Evolutionary conservation across 2,113 vertebrate species (phyloP), one percentile per base, ranked within the genome.

Genomic region (Tringa solitaria): DNA sequence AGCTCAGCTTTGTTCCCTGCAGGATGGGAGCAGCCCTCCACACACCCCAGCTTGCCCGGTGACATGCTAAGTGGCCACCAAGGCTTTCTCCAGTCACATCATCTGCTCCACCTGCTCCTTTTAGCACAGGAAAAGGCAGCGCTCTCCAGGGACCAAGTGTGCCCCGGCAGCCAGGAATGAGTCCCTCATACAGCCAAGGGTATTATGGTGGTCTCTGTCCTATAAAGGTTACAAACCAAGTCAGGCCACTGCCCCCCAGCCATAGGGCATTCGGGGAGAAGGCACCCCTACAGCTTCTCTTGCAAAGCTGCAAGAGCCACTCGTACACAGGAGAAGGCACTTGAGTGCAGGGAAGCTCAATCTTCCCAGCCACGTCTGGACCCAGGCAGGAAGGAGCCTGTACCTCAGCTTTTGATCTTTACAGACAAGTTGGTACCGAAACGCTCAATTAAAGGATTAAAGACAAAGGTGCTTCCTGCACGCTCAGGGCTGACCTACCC

Each of bases 381-480:
- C 78, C 2, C 22, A 70, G 90, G 92, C 87, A 95, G 87, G 90
- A 96, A 84, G 73, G 11, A 93, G 76, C 72, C 59, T 56, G 56
- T 67, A 73, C 72, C 72, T 85, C 14, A 0, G 70, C 82, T 85
- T 96, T 96, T 95, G 54, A 93, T 95, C 87, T 81, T 45, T 53
- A 85, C 10, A 69, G 48, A 41, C n/a, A 88, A 85, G 87, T 83
- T 2, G 2, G 60, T 93, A 83, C 90, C 35, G 26, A 76, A 85
- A 48, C 75, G 61, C 50, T 33, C 74, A 96, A 90, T 95, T 96
- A 96, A 3, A 83, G 61, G 78, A 79, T 89, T 92, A 75, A 73
- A 93, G 82, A 85, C 84, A 89, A 91, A 78, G 0, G 1, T 61
- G 84, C 75, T 94, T 91, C 95, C 91, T 91, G 70, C 22, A 33